phyloP scores from a whole-genome alignment of 2,888 invertebrate genomes.

The Nymphalis urticae region DNA sequence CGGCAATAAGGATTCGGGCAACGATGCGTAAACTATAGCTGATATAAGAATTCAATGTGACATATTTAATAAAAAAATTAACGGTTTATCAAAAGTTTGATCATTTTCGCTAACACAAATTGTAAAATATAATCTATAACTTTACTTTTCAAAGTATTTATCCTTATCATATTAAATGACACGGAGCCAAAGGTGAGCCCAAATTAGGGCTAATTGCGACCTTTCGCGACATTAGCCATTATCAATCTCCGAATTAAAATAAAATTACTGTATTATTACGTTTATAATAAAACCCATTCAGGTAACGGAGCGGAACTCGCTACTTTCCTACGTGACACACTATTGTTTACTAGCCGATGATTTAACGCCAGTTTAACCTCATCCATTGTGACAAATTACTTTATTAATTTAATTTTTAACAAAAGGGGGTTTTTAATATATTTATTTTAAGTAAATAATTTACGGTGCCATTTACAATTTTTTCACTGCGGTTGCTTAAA shows the following conservation, averaged over 20 bases:
- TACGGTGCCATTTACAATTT: background rate
- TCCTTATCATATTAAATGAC: too few species aligned
- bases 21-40: too few species aligned
- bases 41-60: too few species aligned
- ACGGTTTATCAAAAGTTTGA: too few species aligned
- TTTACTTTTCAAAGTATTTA: too few species aligned
- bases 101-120: too few species aligned
- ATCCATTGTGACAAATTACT: conserved; percentile 48
- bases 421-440: background rate
- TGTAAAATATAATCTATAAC: too few species aligned
- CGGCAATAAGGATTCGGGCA: too few species aligned
- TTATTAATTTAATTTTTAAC: conserved; percentile 41
- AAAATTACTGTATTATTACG: conserved; percentile 2
- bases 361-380: conserved; percentile 48
- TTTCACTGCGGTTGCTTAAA: conserved; percentile 13
- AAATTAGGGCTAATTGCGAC: too few species aligned
- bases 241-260: background rate
- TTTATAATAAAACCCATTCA: conserved; percentile 13
- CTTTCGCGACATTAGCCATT: background rate
- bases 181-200: too few species aligned
- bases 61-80: too few species aligned
- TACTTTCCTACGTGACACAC: conserved; percentile 45
- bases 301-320: conserved; percentile 43
- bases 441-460: background rate
- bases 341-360: conserved; percentile 39